phyloP scores from a whole-genome alignment of 2,888 invertebrate species.

The Cerastis rubricosa region DNA sequence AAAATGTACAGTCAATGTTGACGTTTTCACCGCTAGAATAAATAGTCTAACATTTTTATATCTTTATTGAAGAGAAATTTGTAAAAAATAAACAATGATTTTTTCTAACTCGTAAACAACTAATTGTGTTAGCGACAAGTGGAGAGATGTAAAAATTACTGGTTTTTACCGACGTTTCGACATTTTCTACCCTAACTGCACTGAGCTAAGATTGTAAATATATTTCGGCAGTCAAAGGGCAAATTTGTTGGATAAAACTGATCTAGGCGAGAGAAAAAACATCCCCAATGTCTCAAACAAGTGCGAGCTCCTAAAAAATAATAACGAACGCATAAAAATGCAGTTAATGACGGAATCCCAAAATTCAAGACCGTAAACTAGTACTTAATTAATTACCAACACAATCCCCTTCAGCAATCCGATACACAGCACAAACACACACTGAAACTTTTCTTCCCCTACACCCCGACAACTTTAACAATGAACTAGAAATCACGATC shows the following conservation, averaged over 20 bases:
- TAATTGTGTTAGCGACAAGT: not conserved
- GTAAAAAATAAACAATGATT: no score
- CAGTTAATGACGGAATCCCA: not conserved
- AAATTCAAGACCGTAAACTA: not conserved
- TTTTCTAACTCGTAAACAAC: not conserved
- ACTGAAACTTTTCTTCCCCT: conserved; percentile 19
- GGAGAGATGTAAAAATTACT: not conserved
- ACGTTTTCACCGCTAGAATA: conserved; percentile 14
- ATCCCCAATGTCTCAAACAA: not conserved
- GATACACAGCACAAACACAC: conserved; percentile 1
- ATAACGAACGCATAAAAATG: not conserved
- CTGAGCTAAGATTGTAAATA: not conserved
- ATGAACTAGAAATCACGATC: conserved; percentile 33
- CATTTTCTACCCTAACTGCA: no score
- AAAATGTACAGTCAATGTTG: conserved; percentile 36
- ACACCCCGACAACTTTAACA: conserved; percentile 11
- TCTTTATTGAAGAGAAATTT: not conserved
- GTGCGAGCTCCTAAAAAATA: not conserved
- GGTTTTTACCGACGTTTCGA: not conserved
- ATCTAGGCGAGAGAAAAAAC: not conserved
- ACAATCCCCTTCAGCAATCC: conserved; percentile 2
- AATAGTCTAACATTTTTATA: not conserved
- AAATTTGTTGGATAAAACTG: not conserved
- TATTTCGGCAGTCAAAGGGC: not conserved
- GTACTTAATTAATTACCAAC: conserved; percentile 20